Conservation (phyloP, 2,797 vertebrate genomes). For the Pseudomugil gertrudae region DNA sequence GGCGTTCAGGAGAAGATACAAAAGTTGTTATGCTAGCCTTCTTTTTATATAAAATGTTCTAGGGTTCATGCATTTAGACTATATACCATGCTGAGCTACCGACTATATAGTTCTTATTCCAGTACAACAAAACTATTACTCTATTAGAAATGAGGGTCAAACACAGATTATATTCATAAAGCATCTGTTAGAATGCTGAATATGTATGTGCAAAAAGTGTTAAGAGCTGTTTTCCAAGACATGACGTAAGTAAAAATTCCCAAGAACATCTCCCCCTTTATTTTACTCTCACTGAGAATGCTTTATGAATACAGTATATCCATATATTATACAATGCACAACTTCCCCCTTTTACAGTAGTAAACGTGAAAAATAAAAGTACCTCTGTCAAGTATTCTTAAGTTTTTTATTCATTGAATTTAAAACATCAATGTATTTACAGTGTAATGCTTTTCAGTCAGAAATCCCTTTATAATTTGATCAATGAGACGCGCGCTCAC, state of each 20-base stretch:
- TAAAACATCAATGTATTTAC: slow-evolving; percentile 75
- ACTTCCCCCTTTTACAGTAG: slow-evolving; percentile 69
- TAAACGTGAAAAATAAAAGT: slow-evolving; percentile 80
- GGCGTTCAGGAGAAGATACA: slow-evolving; percentile 81
- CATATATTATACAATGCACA: slow-evolving; percentile 73
- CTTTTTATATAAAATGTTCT: slow-evolving; percentile 72
- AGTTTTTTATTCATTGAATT: slow-evolving; percentile 61
- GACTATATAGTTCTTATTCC: slow-evolving; percentile 76
- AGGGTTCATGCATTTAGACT: slow-evolving; percentile 79
- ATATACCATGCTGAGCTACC: slow-evolving; percentile 83
- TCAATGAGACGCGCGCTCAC: slow-evolving; percentile 70
- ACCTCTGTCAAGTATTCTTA: slow-evolving; percentile 75
- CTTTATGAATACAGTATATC: slow-evolving; percentile 81
- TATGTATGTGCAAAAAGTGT: slow-evolving; percentile 76
- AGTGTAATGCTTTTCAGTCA: slow-evolving; percentile 65
- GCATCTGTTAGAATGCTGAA: slow-evolving; percentile 78
- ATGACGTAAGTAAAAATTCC: slow-evolving; percentile 69
- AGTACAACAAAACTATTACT: slow-evolving; percentile 84
- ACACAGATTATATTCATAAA: slow-evolving; percentile 85
- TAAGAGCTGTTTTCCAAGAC: slow-evolving; percentile 62
- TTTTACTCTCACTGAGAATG: slow-evolving; percentile 73
- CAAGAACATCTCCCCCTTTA: slow-evolving; percentile 48
- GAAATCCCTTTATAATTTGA: slow-evolving; percentile 60
- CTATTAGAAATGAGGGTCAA: slow-evolving; percentile 77
- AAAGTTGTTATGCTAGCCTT: slow-evolving; percentile 75